These are phyloP conservation scores for Brachyopa scutellaris DNA, from an alignment of 2,888 invertebrate species.

Conservation along the genomic window DNA sequence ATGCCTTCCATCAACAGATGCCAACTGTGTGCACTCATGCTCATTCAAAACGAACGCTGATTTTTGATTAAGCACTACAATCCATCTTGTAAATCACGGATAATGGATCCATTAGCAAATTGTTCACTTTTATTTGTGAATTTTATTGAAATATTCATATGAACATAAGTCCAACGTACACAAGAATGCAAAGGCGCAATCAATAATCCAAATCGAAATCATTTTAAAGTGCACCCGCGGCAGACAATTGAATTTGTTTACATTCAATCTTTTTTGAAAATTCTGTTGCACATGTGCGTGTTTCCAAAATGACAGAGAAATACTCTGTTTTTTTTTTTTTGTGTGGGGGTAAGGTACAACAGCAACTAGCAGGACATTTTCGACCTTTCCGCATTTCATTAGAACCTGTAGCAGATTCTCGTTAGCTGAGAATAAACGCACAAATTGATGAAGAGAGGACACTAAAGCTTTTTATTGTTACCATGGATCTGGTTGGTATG, in stretches of 20 bases:
- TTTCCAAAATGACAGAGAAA: background rate
- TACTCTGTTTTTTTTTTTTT: too few species aligned
- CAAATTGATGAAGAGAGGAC: slow-evolving; percentile 41
- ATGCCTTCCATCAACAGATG: slow-evolving; percentile 20
- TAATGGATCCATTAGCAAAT: slow-evolving; percentile 36
- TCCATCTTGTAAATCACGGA: slow-evolving; percentile 27
- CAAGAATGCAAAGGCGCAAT: background rate
- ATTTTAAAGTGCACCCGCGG: slow-evolving; percentile 27
- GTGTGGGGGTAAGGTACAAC: too few species aligned
- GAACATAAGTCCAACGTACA: background rate
- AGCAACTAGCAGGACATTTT: too few species aligned
- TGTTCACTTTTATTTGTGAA: slow-evolving; percentile 7
- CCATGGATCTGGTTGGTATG: background rate
- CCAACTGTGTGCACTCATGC: background rate
- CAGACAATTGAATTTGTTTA: slow-evolving; percentile 11
- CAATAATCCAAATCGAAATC: slow-evolving; percentile 7
- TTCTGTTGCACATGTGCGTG: background rate
- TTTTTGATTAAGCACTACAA: slow-evolving; percentile 19
- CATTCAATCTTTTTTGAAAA: too few species aligned
- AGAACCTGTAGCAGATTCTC: background rate
- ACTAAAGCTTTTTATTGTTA: slow-evolving; percentile 15
- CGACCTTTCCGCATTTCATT: slow-evolving; percentile 20
- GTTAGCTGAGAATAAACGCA: too few species aligned
- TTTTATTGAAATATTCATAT: background rate
- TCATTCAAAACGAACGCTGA: background rate